phyloP scores from a whole-genome alignment of 2,888 invertebrate genomes.

The Allygus modestus region DNA sequence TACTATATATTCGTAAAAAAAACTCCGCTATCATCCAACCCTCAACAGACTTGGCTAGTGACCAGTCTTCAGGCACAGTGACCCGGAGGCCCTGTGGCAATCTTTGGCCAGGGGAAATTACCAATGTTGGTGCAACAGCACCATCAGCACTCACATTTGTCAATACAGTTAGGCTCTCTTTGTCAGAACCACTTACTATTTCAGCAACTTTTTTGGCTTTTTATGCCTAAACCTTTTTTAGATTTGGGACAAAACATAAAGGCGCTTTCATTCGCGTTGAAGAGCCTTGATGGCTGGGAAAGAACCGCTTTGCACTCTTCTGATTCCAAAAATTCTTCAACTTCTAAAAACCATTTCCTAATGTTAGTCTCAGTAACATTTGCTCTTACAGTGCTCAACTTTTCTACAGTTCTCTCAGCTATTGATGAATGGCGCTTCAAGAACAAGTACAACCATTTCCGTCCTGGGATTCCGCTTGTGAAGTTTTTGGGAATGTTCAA shows the following conservation, averaged over 20 bases:
- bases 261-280: no score
- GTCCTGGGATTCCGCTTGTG: background rate
- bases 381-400: background rate
- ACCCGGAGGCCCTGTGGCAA: background rate
- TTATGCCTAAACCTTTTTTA: no score
- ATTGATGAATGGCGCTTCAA: no score
- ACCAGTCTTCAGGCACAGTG: slow-evolving; percentile 65
- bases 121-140: slow-evolving; percentile 65
- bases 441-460: slow-evolving; percentile 7
- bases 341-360: slow-evolving; percentile 2
- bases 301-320: background rate
- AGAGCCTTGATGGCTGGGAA: slow-evolving; percentile 29
- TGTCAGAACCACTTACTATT: slow-evolving; percentile 3
- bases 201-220: background rate
- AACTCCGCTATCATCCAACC: slow-evolving; percentile 69
- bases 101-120: slow-evolving; percentile 62
- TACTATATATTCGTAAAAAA: slow-evolving; percentile 68
- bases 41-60: slow-evolving; percentile 66
- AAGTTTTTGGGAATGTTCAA: background rate
- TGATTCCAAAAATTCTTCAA: background rate
- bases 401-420: background rate
- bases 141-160: background rate
- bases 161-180: slow-evolving; percentile 44
- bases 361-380: background rate
- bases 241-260: no score